Evolutionary conservation across 1,140 invertebrate species (phyloP), one percentile per base, ranked within the genome.

Genomic region (Leptinotarsa lineolata): DNA sequence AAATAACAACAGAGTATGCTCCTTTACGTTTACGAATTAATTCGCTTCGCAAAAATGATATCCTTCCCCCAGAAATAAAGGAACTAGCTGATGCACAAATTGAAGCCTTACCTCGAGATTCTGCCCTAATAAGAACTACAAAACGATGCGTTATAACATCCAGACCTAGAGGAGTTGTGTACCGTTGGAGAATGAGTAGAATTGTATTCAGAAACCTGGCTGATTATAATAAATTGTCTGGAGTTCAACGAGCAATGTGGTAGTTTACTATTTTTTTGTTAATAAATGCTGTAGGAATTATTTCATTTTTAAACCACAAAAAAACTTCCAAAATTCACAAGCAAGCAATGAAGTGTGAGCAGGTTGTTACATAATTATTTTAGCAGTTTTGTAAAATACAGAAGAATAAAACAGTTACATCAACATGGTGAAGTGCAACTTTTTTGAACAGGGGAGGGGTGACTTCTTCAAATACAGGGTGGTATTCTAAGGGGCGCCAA

Each of bases 241-340:
- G 95, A 59, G 89, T 96, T 2, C 94, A 95, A 84, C 87, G 95
- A 84, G 94, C 95, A 21, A 93, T 94, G 85, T 98, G 95, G 95
- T 92, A 86, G 75, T 75, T 71, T 68, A 18, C n/a, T 11, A 24
- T 66, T 11, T 39, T 39, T 11, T 39, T 39, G 30, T 39, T 39
- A 6, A 39, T 12, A 21, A 18, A 18, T n/a, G 20, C 20, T 59
- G 20, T 59, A 59, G 58, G 6, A 18, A 18, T 59, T 59, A 2
- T 59, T 59, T 59, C 20, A n/a, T 21, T 61, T 13, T 61, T 39
- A 8, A 39, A 39, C 11, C 30, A 11, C 30, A 39, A 39, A 39
- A 39, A 39, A 39, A 11, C 30, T 39, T 39, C 30, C 30, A 11
- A 39, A 39, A 39, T 39, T 39, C 30, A 39, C 30, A 39, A 39